These are phyloP conservation scores for Chaetops frenatus DNA, from an alignment of 2,113 vertebrate genomes.

Conservation along the genomic window DNA sequence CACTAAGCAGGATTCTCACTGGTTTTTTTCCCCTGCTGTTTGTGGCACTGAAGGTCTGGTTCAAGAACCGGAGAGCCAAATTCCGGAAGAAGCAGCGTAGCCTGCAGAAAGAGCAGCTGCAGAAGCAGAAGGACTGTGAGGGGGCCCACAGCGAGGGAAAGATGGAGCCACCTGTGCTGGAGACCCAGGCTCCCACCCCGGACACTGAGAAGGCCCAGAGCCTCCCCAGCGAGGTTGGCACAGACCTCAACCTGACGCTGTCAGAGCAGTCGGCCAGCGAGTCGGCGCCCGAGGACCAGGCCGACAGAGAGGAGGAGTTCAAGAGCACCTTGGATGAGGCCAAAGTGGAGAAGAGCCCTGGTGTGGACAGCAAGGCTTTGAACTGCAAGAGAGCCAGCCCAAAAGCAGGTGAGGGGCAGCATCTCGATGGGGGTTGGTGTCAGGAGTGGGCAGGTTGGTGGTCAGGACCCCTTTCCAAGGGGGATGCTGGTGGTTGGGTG, in stretches of 20 bases:
- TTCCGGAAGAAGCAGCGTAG: conserved; percentile 99
- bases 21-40: not conserved
- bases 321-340: conserved; percentile 77
- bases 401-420: conserved; percentile 82
- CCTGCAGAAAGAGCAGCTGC: conserved; percentile 97
- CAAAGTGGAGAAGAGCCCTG: conserved; percentile 74
- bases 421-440: not conserved
- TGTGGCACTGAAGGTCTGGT: conserved; percentile 85
- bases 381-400: conserved; percentile 87
- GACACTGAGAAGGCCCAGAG: conserved; percentile 72
- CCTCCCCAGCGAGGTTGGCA: conserved; percentile 73
- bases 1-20: not conserved
- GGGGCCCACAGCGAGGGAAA: conserved; percentile 73
- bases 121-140: conserved; percentile 92
- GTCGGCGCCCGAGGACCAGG: conserved; percentile 87
- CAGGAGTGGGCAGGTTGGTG: not conserved
- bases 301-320: conserved; percentile 85
- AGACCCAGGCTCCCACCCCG: conserved; percentile 69
- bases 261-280: conserved; percentile 92
- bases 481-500: not conserved
- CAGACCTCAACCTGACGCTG: conserved; percentile 89
- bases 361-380: conserved; percentile 72
- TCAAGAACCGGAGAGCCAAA: conserved; percentile 97
- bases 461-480: not conserved
- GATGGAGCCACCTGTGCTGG: conserved; percentile 55